A percentile compares a stretch with the other conserved stretches of the same genome.
Conservation (phyloP, 1,140 invertebrate species). For the Sinella curviseta region DNA sequence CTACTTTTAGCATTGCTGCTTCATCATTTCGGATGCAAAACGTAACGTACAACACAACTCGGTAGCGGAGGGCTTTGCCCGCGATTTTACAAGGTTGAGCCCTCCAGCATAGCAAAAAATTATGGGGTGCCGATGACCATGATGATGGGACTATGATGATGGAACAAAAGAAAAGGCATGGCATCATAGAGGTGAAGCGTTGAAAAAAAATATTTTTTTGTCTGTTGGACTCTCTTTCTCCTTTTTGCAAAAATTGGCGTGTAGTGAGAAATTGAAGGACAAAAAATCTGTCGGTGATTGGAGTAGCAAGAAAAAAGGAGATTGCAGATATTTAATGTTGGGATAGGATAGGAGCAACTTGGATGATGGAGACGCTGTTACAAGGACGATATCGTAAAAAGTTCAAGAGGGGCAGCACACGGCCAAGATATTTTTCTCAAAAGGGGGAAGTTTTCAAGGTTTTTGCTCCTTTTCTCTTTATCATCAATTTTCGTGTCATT, state of each 20-base stretch:
- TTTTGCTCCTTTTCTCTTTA: background rate
- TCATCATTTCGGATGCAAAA: too few species aligned
- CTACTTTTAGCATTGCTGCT: too few species aligned
- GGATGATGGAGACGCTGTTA: background rate
- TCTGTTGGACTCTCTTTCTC: too few species aligned
- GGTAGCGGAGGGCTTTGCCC: slow-evolving; percentile 1
- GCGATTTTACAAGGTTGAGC: slow-evolving; percentile 14
- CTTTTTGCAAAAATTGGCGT: background rate
- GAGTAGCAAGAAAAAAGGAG: too few species aligned
- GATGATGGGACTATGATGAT: too few species aligned
- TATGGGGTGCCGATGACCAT: background rate
- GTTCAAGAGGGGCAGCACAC: background rate
- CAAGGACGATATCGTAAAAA: background rate
- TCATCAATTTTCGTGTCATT: too few species aligned
- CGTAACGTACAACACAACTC: too few species aligned
- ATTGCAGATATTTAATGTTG: background rate
- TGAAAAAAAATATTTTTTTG: background rate
- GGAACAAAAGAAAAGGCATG: too few species aligned
- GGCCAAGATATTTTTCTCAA: background rate
- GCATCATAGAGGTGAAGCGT: background rate
- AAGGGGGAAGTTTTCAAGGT: background rate
- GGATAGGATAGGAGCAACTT: background rate
- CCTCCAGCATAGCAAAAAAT: slow-evolving; percentile 14
- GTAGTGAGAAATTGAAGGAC: background rate
- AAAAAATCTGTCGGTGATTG: background rate